Conservation (phyloP, 2,888 invertebrate genomes). For the Dicroscelio sp. region DNA sequence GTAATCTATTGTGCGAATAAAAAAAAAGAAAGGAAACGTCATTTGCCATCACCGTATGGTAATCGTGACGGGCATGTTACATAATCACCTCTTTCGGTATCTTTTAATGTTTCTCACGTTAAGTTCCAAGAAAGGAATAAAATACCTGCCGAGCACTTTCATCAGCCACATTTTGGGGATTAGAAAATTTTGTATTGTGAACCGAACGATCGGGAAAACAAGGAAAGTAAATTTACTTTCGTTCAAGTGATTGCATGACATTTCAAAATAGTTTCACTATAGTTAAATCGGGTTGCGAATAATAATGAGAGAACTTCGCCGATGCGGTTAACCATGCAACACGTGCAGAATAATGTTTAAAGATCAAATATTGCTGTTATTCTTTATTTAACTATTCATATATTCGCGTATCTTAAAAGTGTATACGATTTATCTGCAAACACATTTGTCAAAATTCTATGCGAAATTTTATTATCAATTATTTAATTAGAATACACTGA, state of each 20-base stretch:
- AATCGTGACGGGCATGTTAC: constrained; percentile 45
- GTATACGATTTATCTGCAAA: no score
- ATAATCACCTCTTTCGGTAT: constrained; percentile 40
- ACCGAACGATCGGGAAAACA: constrained; percentile 17
- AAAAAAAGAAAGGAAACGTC: constrained; percentile 8
- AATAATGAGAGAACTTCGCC: constrained; percentile 34
- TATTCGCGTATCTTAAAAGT: no score
- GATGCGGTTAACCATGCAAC: no score
- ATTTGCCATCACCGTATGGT: constrained; percentile 53
- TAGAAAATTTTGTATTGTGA: constrained; percentile 31
- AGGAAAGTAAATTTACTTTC: constrained; percentile 61
- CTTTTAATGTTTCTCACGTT: constrained; percentile 28
- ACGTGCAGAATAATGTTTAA: no score
- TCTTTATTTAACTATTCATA: no score
- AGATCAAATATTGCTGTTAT: no score
- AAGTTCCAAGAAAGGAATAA: constrained; percentile 33
- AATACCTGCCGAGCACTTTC: constrained; percentile 9
- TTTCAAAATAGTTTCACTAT: constrained; percentile 53
- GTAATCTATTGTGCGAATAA: constrained; percentile 51
- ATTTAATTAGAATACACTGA: no score
- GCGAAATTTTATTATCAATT: no score
- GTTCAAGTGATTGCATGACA: constrained; percentile 21
- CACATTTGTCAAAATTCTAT: no score
- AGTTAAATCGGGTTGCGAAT: constrained; percentile 34
- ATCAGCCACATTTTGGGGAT: constrained; percentile 2